Conservation (phyloP, 2,113 vertebrate genomes). For the Cottus gobio region DNA sequence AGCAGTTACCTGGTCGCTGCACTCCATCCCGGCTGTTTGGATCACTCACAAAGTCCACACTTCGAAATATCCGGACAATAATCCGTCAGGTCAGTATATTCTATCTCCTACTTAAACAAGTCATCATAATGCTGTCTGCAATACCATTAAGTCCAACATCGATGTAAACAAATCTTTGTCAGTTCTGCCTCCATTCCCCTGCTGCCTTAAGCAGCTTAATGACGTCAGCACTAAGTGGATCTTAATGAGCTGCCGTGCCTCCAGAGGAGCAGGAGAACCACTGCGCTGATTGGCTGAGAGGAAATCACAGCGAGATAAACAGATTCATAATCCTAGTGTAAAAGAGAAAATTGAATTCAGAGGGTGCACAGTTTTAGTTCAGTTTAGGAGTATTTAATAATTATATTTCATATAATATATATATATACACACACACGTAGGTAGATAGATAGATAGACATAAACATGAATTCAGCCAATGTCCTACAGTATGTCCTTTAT, state of each 20-base stretch:
- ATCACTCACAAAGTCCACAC: slow-evolving; percentile 23
- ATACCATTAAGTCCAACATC: not conserved
- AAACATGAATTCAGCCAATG: no score
- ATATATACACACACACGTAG: no score
- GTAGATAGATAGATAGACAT: no score
- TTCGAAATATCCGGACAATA: not conserved
- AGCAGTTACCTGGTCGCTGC: slow-evolving; percentile 59
- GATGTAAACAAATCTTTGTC: slow-evolving; percentile 46
- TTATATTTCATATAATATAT: no score
- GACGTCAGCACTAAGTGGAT: slow-evolving; percentile 73
- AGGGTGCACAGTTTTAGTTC: no score
- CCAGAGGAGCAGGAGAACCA: not conserved
- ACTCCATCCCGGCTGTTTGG: slow-evolving; percentile 56
- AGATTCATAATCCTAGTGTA: not conserved
- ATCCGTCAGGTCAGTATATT: slow-evolving; percentile 10
- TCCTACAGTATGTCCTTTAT: no score
- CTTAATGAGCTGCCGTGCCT: slow-evolving; percentile 15
- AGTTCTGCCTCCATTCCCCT: slow-evolving; percentile 55
- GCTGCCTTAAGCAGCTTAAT: slow-evolving; percentile 70
- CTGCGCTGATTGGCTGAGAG: slow-evolving; percentile 41
- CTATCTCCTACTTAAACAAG: not conserved
- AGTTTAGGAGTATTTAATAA: no score
- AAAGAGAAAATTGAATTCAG: not conserved
- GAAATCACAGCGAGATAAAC: not conserved
- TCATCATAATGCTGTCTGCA: not conserved